phyloP scores from a whole-genome alignment of 2,113 vertebrate species.

The Paedocypris sp. region DNA sequence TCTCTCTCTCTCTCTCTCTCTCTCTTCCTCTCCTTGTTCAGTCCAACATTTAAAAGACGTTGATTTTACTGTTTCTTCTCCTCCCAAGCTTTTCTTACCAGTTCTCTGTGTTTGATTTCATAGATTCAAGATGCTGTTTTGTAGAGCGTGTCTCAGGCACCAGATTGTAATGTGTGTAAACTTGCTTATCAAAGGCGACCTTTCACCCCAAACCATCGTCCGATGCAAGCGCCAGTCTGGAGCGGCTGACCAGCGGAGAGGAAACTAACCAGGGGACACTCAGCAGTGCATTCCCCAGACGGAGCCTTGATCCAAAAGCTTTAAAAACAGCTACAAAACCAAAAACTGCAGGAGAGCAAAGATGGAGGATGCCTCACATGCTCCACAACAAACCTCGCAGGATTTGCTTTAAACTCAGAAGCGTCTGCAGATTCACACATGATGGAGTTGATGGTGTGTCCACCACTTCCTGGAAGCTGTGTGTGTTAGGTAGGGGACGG shows the following conservation, averaged over 20 bases:
- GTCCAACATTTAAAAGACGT: background rate
- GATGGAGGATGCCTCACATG: slow-evolving; percentile 32
- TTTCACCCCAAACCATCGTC: slow-evolving; percentile 52
- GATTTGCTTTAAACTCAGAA: too few species aligned
- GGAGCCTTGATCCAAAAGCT: slow-evolving; percentile 60
- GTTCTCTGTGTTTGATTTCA: slow-evolving; percentile 18
- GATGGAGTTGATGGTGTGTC: too few species aligned
- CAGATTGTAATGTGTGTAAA: slow-evolving; percentile 30
- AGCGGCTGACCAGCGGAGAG: slow-evolving; percentile 16
- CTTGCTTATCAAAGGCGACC: slow-evolving; percentile 40
- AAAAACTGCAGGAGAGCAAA: slow-evolving; percentile 54
- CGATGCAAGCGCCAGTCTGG: slow-evolving; percentile 45
- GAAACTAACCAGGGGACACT: slow-evolving; percentile 35
- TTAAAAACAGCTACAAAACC: slow-evolving; percentile 81
- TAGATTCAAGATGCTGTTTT: slow-evolving; percentile 30
- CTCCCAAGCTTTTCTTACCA: slow-evolving; percentile 2
- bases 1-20: slow-evolving; percentile 67
- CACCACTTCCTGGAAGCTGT: too few species aligned
- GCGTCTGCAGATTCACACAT: too few species aligned
- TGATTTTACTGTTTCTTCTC: background rate
- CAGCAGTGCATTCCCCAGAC: slow-evolving; percentile 30
- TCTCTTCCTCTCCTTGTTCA: background rate
- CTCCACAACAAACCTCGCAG: too few species aligned
- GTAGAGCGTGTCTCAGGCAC: slow-evolving; percentile 28
- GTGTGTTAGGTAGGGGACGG: slow-evolving; percentile 17